phyloP scores from a whole-genome alignment of 2,113 vertebrate genomes.

The Boulengeromyrus knoepffleri region DNA sequence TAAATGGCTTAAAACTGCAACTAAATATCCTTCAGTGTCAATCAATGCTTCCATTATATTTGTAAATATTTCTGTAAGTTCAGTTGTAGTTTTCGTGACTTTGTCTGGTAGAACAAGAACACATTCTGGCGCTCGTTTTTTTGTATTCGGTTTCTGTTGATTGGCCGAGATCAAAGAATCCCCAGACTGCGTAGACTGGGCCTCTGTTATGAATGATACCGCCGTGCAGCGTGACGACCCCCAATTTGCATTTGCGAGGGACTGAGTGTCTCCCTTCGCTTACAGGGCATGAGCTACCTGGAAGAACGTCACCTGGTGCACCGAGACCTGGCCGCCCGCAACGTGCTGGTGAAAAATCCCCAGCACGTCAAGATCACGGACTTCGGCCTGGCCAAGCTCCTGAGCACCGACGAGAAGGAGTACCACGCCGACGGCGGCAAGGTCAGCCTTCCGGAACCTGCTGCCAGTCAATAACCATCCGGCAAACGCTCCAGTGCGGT shows the following conservation, averaged over 20 bases:
- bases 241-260: background rate
- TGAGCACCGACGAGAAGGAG: slow-evolving; percentile 87
- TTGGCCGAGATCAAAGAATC: background rate
- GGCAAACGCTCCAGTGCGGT: background rate
- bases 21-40: background rate
- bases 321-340: slow-evolving; percentile 89
- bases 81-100: background rate
- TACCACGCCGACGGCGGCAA: slow-evolving; percentile 95
- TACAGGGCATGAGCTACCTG: slow-evolving; percentile 92
- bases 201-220: background rate
- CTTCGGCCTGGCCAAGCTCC: slow-evolving; percentile 90
- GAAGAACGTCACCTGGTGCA: slow-evolving; percentile 93
- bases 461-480: background rate
- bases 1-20: background rate
- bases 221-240: background rate
- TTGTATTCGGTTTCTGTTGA: background rate
- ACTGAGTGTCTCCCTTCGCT: slow-evolving; percentile 1
- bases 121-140: background rate
- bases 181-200: background rate
- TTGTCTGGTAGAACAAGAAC: background rate
- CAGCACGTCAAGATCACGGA: slow-evolving; percentile 96
- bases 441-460: slow-evolving; percentile 40
- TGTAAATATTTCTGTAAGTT: background rate
- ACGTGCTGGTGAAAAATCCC: slow-evolving; percentile 91
- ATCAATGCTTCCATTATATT: background rate